Evolutionary conservation across 2,113 vertebrate genomes (phyloP), one percentile per base, ranked within the genome.

Genomic region (Trichomycterus rosablanca): DNA sequence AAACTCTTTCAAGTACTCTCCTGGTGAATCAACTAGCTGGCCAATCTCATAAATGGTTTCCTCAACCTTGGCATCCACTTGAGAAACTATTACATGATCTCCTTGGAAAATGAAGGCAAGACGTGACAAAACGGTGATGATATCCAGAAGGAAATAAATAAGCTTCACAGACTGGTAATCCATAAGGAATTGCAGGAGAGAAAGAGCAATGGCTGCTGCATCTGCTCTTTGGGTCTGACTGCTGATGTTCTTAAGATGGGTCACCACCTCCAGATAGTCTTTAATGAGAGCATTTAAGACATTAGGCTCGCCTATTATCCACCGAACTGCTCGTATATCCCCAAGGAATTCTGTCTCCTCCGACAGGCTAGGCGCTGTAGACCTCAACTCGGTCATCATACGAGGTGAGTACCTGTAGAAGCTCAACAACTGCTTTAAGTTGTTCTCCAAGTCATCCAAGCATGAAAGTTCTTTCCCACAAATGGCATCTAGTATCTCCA

Each of bases 91-190:
- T 43, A 95, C 86, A 60, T 93, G 89, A 60, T 97, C 92, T 0
- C 92, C 92, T 73, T 97, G 94, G 83, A 97, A 97, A 75, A 91
- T 70, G 0, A 93, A 93, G 72, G 93, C 92, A 11, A 98, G 84
- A 39, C 95, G 91, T 0, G 93, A 93, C 39, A 98, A 88, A 40
- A 95, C 89, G 0, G 93, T 92, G 0, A 91, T 95, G 76, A 97
- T 85, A 6, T 98, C 95, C 64, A 98, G 80, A 11, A 98, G 87
- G 76, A 98, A 98, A 77, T 98, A 94, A 75, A 97, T 95, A 46
- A 98, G 90, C 79, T 98, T 98, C 56, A 98, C 81, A 0, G 95
- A 95, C 76, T 97, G 94, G 68, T 98, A 98, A 76, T 98, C 95
- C 89, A 94, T 86, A 55, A 98, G 91, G 75, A 98, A 98, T 77